Percentiles rank a stretch among this genome's conserved stretches.
These are phyloP conservation scores for Anolis carolinensis DNA, from an alignment of 2,113 vertebrate species.

Conservation along the genomic window DNA sequence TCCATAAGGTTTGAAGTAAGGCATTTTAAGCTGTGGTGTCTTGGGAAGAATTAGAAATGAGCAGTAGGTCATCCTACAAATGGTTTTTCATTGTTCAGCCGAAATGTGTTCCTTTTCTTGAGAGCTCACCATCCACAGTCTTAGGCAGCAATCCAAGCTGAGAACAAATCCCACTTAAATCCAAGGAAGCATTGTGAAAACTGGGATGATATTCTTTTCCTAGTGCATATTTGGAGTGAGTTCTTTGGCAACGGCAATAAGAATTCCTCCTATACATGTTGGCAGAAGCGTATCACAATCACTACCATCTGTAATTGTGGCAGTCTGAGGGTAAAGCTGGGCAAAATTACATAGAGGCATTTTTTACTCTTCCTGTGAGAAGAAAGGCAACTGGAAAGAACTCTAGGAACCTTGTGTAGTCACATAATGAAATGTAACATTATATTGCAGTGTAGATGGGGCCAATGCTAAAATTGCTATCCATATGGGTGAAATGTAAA, in stretches of 20 bases:
- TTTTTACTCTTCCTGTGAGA: background rate
- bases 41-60: conserved; percentile 29
- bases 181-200: background rate
- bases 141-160: background rate
- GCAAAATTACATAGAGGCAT: background rate
- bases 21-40: conserved; percentile 27
- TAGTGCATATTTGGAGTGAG: background rate
- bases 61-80: background rate
- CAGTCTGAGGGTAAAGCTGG: background rate
- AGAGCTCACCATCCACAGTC: background rate
- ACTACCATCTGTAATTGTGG: background rate
- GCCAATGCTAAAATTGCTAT: no score
- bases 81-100: background rate
- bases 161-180: background rate
- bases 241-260: background rate
- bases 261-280: no score
- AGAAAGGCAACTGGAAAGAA: background rate
- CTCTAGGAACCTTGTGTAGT: background rate
- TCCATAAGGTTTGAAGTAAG: conserved; percentile 1
- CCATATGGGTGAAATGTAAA: no score
- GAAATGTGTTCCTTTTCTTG: background rate
- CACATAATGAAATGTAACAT: no score
- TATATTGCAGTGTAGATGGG: no score
- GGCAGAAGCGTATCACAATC: background rate
- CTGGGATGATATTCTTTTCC: background rate